These are phyloP conservation scores for Propithecus perrieri DNA, from an alignment of 2,797 vertebrate genomes.

Conservation along the genomic window DNA sequence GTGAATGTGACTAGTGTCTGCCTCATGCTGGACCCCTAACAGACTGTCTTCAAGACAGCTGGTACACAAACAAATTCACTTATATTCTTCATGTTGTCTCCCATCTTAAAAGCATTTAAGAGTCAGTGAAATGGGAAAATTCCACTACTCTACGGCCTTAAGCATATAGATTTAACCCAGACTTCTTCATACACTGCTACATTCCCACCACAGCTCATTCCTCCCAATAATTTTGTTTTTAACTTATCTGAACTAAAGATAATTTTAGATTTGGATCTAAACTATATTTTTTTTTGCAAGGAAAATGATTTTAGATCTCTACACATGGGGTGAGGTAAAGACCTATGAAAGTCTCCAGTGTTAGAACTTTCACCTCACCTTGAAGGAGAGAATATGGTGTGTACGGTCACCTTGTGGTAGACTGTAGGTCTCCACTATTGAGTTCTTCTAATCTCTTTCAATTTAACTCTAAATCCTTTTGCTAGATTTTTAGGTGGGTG, in stretches of 20 bases:
- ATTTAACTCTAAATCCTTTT: neutral
- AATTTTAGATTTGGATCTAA: neutral
- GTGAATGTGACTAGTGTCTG: neutral
- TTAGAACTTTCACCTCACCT: neutral
- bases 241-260: neutral
- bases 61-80: neutral
- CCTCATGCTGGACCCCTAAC: neutral
- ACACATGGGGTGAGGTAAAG: neutral
- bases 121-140: neutral
- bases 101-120: neutral
- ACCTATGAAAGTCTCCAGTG: neutral
- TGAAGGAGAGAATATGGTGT: neutral
- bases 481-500: neutral
- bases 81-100: neutral
- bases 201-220: neutral
- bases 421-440: neutral
- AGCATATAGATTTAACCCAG: neutral
- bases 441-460: neutral
- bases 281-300: neutral
- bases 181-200: neutral
- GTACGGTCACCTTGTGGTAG: neutral
- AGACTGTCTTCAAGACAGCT: neutral
- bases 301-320: neutral
- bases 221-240: neutral
- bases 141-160: neutral